Percentiles rank a stretch among this genome's conserved stretches.
These are phyloP conservation scores for Erebia epiphron DNA, from an alignment of 2,888 invertebrate species.

Conservation along the genomic window DNA sequence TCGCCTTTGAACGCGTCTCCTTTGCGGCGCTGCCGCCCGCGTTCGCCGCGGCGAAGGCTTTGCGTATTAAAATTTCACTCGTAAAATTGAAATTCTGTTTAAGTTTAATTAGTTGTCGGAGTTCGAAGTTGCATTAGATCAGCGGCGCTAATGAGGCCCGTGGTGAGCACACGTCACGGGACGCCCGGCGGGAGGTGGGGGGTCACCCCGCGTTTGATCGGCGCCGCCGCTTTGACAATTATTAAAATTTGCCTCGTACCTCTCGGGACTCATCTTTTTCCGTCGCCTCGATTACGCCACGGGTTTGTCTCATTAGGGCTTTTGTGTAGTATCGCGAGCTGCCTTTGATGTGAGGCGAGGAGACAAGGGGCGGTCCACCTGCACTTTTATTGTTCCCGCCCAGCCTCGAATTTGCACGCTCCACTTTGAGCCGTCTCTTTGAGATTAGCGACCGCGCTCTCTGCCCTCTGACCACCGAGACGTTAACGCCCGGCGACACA, in stretches of 20 bases:
- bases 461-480: conserved; percentile 47
- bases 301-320: conserved; percentile 83
- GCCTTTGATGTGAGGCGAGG: conserved; percentile 74
- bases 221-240: conserved; percentile 84
- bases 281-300: conserved; percentile 81
- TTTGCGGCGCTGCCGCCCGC: conserved; percentile 61
- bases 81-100: conserved; percentile 80
- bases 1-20: conserved; percentile 78
- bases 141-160: conserved; percentile 80
- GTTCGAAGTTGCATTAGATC: conserved; percentile 80
- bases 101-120: conserved; percentile 78
- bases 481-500: conserved; percentile 28
- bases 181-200: conserved; percentile 48
- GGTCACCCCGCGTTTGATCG: conserved; percentile 77
- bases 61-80: conserved; percentile 80
- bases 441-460: conserved; percentile 66
- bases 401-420: conserved; percentile 78
- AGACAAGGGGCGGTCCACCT: conserved; percentile 74
- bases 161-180: conserved; percentile 72
- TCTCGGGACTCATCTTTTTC: conserved; percentile 82
- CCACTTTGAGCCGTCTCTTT: conserved; percentile 76
- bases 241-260: conserved; percentile 84
- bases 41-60: conserved; percentile 69
- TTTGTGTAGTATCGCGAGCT: conserved; percentile 79
- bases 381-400: conserved; percentile 79